Evolutionary conservation across 1,140 invertebrate genomes (phyloP).

Genomic region (Cyrtorhinus lividipennis): DNA sequence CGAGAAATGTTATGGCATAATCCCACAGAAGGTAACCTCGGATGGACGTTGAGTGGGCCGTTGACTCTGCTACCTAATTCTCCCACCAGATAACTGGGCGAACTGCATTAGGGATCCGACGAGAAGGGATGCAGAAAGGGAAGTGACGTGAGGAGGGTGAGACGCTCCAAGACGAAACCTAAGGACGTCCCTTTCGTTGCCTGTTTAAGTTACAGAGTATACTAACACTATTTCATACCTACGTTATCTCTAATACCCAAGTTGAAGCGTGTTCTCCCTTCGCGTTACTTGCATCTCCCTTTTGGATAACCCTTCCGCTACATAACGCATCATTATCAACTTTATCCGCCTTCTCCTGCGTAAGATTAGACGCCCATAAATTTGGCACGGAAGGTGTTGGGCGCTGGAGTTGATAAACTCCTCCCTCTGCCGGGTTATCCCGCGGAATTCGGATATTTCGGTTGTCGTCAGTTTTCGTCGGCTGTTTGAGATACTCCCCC

Average conservation of each 20-base stretch:
- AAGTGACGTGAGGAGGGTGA: too few relatives aligned
- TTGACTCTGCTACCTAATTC: too few relatives aligned
- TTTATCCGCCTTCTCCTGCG: slow-evolving; percentile 1
- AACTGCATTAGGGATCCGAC: too few relatives aligned
- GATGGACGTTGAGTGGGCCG: too few relatives aligned
- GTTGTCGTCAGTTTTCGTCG: neutral
- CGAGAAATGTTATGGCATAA: too few relatives aligned
- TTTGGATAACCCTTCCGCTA: slow-evolving; percentile 10
- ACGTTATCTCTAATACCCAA: slow-evolving; percentile 8
- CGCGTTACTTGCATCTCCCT: neutral
- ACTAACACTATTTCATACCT: slow-evolving; percentile 14
- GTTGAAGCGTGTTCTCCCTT: too few relatives aligned
- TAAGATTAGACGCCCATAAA: neutral
- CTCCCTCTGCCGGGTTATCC: too few relatives aligned
- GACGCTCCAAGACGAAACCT: slow-evolving; percentile 7
- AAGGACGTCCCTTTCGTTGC: neutral
- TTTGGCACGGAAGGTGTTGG: neutral
- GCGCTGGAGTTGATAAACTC: neutral
- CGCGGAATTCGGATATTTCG: neutral
- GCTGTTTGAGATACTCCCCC: neutral
- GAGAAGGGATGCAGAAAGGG: too few relatives aligned
- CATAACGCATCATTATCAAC: slow-evolving; percentile 13
- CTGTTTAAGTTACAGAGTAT: slow-evolving; percentile 11
- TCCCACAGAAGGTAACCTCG: too few relatives aligned
- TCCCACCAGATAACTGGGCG: too few relatives aligned